Base-by-base conservation (phyloP, 2,888 invertebrate genomes). In the Ophion slaviceki region DNA sequence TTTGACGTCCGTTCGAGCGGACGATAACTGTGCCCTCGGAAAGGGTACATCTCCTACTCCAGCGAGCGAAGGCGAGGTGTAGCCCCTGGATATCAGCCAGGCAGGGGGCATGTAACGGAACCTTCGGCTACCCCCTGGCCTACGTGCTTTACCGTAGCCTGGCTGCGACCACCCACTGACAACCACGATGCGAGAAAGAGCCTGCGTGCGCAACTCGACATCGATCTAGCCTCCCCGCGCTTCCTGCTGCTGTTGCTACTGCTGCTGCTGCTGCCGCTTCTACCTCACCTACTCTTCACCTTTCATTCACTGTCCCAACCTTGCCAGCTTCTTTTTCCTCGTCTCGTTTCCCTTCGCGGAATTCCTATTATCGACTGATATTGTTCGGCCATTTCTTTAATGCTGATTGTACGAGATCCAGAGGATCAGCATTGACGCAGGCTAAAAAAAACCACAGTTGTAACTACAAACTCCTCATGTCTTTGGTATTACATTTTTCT, bases 131-230 rank as follows among this genome's bases (percentile, higher is more conserved):
- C 86, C 87, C 80, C 88, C 88, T 86, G 85, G 74, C 75, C 80
- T 80, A 47, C 45, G 80, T 68, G 45, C 79, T 76, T 77, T 80
- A 14, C 76, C 88, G 88, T 86, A 87, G 88, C 84, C 88, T 71
- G 76, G 67, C 88, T 80, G 82, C 74, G 80, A 86, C 84, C 76
- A 81, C 87, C 88, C 86, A 87, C 87, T 89, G 84, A 82, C 89
- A 86, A 87, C 87, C 87, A 86, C 80, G 66, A 74, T 47, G 84
- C 85, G 89, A 85, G 87, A 89, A 88, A 90, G 87, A 86, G 85
- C 88, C 90, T 91, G 91, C 91, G 91, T 91, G 91, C 91, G 91
- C 91, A 91, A 86, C 91, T 87, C 89, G 88, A 89, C 91, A 91
- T 91, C 91, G 91, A 91, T 91, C 91, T 91, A 91, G 89, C 83